Conservation (phyloP, 2,888 invertebrate genomes). For the Ichneumoninae sp. region DNA sequence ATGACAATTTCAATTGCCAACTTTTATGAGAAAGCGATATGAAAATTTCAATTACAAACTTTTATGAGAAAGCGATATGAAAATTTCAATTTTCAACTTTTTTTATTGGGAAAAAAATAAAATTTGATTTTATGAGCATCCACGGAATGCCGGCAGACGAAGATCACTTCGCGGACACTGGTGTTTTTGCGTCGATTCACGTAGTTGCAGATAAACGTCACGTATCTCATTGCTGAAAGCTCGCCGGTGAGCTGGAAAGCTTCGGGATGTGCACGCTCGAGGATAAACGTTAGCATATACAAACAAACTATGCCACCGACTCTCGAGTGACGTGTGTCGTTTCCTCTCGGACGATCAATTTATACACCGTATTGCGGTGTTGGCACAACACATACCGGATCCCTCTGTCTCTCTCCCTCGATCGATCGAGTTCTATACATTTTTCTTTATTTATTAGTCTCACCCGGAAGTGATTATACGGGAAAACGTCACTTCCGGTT, state of each 20-base stretch:
- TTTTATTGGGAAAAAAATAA: conserved; percentile 1
- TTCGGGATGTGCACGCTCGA: conserved; percentile 10
- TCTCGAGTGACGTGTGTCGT: background rate
- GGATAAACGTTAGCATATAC: conserved; percentile 15
- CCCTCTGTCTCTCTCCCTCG: too few relatives aligned
- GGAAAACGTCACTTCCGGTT: background rate
- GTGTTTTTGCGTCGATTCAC: background rate
- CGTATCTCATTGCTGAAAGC: conserved; percentile 7
- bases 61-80: too few relatives aligned
- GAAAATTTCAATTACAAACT: too few relatives aligned
- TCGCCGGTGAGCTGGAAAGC: background rate
- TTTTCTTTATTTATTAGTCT: background rate
- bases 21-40: too few relatives aligned
- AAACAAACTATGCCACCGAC: background rate
- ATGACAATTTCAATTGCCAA: too few relatives aligned
- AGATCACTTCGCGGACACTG: background rate
- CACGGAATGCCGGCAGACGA: too few relatives aligned
- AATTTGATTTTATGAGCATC: background rate
- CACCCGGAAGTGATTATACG: background rate
- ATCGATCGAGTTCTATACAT: background rate
- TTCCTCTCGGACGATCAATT: conserved; percentile 1
- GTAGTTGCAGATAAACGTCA: conserved; percentile 22
- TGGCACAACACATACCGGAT: background rate
- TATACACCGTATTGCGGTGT: background rate
- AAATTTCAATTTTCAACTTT: background rate